Base-by-base conservation (phyloP, 2,888 invertebrate species). In the Noctua janthina region DNA sequence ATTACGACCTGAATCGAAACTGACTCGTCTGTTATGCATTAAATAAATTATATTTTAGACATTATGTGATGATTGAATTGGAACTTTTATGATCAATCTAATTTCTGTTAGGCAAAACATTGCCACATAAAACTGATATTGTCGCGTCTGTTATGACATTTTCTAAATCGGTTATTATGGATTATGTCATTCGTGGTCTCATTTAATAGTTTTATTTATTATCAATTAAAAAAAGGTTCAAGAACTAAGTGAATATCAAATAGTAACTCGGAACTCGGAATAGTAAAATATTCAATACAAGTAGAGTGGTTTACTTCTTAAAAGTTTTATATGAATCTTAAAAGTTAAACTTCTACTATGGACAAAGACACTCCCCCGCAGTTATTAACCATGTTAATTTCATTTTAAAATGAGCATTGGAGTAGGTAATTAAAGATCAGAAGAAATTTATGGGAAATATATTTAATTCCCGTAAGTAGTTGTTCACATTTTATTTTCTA, bases 11-110 rank as follows among this genome's bases (percentile, higher is more conserved):
- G 71, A 78, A 82, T 79, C 69, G 43, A 83, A 69, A 72, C 78
- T 74, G 81, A 80, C 77, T 77, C n/a, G 74, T 73, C 77, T 74
- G 79, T 69, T 85, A 85, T 88, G 89, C 83, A 84, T 84, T 81
- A 75, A 81, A 90, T 90, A 89, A 90, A 89, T 89, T 84, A 90
- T 84, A 76, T 82, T 81, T 82, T 69, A 70, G 87, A 88, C 81
- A 74, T 83, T 67, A 73, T 83, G 78, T 78, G 87, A 81, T 90
- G 88, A 89, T 90, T 86, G 82, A 89, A 88, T 87, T 84, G 76
- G 81, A 82, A 67, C 29, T 89, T 89, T 89, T 89, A 90, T 81
- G 89, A 87, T 78, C 88, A 73, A 79, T 85, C 70, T 68, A 76
- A 82, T 84, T 78, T 85, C 74, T 84, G 70, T 79, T 79, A 76